Base-by-base conservation (phyloP, 2,113 vertebrate species). In the Microcebus murinus region DNA sequence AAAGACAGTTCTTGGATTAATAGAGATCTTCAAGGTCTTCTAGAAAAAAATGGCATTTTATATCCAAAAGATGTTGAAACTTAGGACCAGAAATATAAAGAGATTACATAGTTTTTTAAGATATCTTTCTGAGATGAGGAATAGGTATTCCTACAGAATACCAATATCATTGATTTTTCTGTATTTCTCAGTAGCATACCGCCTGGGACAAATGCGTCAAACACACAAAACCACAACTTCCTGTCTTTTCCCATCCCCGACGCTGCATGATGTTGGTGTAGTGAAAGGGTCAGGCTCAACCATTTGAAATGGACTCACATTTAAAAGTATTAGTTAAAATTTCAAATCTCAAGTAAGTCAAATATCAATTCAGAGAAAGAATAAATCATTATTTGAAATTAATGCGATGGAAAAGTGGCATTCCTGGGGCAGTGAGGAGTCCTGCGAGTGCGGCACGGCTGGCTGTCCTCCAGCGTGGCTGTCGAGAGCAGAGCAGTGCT, bases 301-400 rank as follows among this genome's bases (percentile, higher is more conserved):
- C 34, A 61, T n/a, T 59, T 76, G 65, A 90, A 70, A 42, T 36
- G 18, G 55, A 61, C 42, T 73, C 48, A 81, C 68, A 74, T 36
- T 59, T 68, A 45, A 34, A 80, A 74, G 5, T 74, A 83, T 81
- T 79, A 80, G 31, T 91, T 83, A 91, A 89, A 67, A 73, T 67
- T 61, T 96, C 87, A 84, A 50, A 96, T 82, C 48, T 91, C 55
- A 92, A 93, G 77, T 71, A 73, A 90, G 68, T 67, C 48, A 48
- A 77, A 61, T 50, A 59, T 59, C 31, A 8, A 86, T 76, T 82
- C 92, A 52, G 8, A 74, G 68, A 83, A 91, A 82, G 29, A 86
- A 92, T 55, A 65, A 48, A 4, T 29, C 67, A 14, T 42, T 90
- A 17, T 59, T 92, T 92, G 34, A 88, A 93, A 79, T 68, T 50